Percentiles rank a stretch among this genome's conserved stretches.
phyloP scores from a whole-genome alignment of 2,113 vertebrate genomes.

The Pristiophorus japonicus region DNA sequence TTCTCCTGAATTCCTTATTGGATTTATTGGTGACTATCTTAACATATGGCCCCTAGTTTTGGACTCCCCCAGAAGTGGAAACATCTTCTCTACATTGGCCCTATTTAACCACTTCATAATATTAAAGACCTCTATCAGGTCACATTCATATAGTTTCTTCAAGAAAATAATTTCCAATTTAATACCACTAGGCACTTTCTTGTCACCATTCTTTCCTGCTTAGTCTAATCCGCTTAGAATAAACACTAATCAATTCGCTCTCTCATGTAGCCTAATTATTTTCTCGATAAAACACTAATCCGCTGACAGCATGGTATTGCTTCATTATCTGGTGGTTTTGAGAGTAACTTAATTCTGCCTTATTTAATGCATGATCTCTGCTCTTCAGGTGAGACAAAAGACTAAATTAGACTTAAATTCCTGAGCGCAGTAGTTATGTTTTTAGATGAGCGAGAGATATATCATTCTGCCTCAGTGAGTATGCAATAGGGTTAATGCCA shows the following conservation, averaged over 20 bases:
- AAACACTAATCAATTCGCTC: background rate
- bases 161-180: background rate
- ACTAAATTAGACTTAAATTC: too few relatives aligned
- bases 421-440: background rate
- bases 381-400: too few relatives aligned
- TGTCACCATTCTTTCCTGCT: background rate
- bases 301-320: background rate
- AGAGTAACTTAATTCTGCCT: background rate
- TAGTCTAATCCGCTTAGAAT: background rate
- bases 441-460: background rate
- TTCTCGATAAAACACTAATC: background rate
- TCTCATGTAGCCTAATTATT: slow-evolving; percentile 22
- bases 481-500: too few relatives aligned
- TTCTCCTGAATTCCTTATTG: background rate
- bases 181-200: background rate
- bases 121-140: background rate
- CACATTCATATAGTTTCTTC: background rate
- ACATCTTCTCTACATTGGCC: background rate
- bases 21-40: background rate
- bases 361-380: background rate
- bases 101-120: background rate
- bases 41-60: background rate
- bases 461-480: too few relatives aligned
- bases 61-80: background rate
- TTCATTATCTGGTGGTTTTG: background rate